These are phyloP conservation scores for Brienomyrus longianalis DNA, from an alignment of 2,113 vertebrate species.

Conservation along the genomic window DNA sequence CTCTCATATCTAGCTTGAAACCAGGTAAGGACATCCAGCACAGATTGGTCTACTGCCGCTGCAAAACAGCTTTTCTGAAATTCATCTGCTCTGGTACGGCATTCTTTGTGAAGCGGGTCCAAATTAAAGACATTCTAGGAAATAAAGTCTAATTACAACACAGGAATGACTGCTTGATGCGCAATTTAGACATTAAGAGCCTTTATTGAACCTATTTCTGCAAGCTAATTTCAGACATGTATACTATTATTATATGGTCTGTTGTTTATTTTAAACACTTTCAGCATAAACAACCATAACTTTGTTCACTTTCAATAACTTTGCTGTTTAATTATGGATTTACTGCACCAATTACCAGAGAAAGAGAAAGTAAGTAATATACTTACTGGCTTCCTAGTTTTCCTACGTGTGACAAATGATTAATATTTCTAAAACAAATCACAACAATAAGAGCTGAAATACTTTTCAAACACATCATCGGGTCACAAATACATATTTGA, in stretches of 20 bases:
- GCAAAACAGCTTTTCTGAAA: background rate
- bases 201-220: background rate
- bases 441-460: background rate
- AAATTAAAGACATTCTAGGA: background rate
- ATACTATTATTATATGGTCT: background rate
- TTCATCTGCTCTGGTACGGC: background rate
- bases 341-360: background rate
- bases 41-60: background rate
- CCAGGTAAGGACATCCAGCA: background rate
- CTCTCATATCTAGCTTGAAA: background rate
- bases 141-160: background rate
- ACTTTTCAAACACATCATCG: background rate
- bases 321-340: background rate
- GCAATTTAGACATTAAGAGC: background rate
- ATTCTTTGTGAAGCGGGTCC: background rate
- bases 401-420: background rate
- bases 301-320: background rate
- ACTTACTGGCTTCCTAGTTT: background rate
- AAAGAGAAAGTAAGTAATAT: background rate
- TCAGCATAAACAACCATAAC: background rate
- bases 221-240: background rate
- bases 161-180: background rate
- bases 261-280: background rate
- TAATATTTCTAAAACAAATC: background rate
- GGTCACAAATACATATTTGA: background rate